Percentiles rank a stretch among this genome's conserved stretches.
Evolutionary conservation across 2,797 vertebrate genomes (phyloP).

Genomic region (Enoplosus armatus): DNA sequence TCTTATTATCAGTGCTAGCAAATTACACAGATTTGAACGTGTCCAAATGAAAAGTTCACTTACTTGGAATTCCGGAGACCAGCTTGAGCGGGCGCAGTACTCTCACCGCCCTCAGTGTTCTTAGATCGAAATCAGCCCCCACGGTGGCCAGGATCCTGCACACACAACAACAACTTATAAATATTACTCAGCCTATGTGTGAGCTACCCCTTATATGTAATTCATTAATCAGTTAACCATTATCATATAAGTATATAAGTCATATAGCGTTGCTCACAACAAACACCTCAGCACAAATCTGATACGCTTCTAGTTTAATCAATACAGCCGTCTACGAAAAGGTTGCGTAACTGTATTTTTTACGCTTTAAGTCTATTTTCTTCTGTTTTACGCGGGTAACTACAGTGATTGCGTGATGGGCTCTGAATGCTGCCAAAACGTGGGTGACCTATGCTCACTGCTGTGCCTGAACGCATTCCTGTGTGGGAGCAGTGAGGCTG

Average conservation of each 20-base stretch:
- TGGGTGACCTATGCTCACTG: too few species aligned
- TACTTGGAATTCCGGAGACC: constrained; percentile 97
- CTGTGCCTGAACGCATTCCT: too few species aligned
- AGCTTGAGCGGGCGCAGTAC: constrained; percentile 96
- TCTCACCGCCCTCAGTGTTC: constrained; percentile 93
- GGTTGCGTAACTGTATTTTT: background rate
- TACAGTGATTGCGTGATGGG: too few species aligned
- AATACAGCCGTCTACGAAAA: background rate
- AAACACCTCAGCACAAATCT: background rate
- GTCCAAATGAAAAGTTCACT: constrained; percentile 72
- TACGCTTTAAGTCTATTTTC: too few species aligned
- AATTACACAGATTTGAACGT: background rate
- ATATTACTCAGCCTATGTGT: too few species aligned
- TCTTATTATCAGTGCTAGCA: background rate
- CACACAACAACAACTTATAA: constrained; percentile 49
- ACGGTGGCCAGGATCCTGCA: constrained; percentile 93
- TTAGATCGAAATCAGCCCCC: constrained; percentile 93
- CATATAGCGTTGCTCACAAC: background rate
- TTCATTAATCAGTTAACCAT: too few species aligned
- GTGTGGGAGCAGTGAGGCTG: too few species aligned
- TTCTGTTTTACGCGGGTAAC: too few species aligned
- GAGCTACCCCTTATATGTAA: too few species aligned
- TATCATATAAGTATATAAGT: too few species aligned
- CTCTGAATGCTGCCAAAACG: too few species aligned
- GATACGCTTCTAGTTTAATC: background rate